Evolutionary conservation across 2,113 vertebrate genomes (phyloP).

Genomic region (Aleadryas rufinucha): DNA sequence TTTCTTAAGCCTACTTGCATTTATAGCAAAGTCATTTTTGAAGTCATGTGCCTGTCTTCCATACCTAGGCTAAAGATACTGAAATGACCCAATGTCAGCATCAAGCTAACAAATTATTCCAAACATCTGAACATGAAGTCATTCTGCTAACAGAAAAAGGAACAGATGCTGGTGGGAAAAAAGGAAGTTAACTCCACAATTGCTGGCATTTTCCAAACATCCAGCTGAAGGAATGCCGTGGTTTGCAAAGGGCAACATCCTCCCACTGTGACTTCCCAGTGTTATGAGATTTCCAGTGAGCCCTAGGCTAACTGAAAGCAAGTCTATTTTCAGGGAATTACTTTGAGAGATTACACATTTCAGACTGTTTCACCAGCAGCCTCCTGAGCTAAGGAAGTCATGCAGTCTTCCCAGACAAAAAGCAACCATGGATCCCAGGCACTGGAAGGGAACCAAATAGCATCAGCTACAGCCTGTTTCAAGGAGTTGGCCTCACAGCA

Average conservation of each 20-base stretch:
- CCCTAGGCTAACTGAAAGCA: not conserved
- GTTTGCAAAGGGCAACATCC: conserved; percentile 44
- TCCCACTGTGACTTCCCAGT: conserved; percentile 27
- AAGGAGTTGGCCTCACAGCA: not conserved
- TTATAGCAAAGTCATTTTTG: not conserved
- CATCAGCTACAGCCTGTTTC: not conserved
- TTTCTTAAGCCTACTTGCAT: not conserved
- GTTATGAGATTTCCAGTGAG: not conserved
- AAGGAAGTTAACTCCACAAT: conserved; percentile 40
- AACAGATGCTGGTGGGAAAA: conserved; percentile 58
- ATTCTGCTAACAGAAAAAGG: conserved; percentile 36
- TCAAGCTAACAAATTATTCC: conserved; percentile 32
- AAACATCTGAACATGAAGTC: conserved; percentile 47
- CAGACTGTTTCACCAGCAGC: not conserved
- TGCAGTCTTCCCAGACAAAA: not conserved
- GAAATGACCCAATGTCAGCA: not conserved
- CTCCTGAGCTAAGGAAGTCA: not conserved
- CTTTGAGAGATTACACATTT: conserved; percentile 12
- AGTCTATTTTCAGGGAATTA: conserved; percentile 1
- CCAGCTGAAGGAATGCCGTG: not conserved
- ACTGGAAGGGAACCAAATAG: not conserved
- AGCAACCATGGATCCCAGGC: not conserved
- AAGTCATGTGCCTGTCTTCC: not conserved
- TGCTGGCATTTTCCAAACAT: conserved; percentile 40
- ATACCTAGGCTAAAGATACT: conserved; percentile 9